Base-by-base conservation (phyloP, 2,888 invertebrate species). In the Drosophila lacicola region DNA sequence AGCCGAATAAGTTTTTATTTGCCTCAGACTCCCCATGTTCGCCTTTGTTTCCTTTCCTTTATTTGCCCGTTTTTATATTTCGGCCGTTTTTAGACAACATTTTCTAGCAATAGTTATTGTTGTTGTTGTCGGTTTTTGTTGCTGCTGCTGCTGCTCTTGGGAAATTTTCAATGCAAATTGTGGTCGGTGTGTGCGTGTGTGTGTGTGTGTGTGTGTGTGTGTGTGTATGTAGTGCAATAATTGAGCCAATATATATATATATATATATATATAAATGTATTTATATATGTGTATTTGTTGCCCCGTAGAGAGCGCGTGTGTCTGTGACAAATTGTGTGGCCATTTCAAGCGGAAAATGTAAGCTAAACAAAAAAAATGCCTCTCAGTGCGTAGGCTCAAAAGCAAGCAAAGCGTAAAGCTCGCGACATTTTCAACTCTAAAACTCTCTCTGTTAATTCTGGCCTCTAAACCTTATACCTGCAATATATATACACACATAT, bases 1-100 rank as follows among this genome's bases (percentile, higher is more conserved):
- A 71, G 56, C 45, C 47, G 19, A 76, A 80, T 66, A 82, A 55
- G 57, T 82, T 84, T 78, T 70, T 70, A 66, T 77, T 67, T 71
- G 71, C 37, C 56, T 54, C 45, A 34, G 53, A 21, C 25, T 17
- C 17, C 50, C 21, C 37, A 39, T 65, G 41, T 56, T 56, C 56
- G 56, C 21, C 49, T 21, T 55, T 67, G 46, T 41, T 46, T 14
- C 44, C 19, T 34, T 69, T 49, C 2, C 51, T 17, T 41, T 19
- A 10, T 50, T 33, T 39, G 36, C 6, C 14, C 36, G 6, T 51
- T 55, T 34, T 37, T 50, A 2, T 25, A 13, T 53, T 42, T 53
- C n/a, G n/a, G 36, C 39, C 17, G 50, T 25, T 44, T 25, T 41
- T 49, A 11, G n/a, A 29, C 46, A 46, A 8, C 6, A 13, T 49